phyloP scores from a whole-genome alignment of 2,888 invertebrate species.

The Oxyteleia sp. region DNA sequence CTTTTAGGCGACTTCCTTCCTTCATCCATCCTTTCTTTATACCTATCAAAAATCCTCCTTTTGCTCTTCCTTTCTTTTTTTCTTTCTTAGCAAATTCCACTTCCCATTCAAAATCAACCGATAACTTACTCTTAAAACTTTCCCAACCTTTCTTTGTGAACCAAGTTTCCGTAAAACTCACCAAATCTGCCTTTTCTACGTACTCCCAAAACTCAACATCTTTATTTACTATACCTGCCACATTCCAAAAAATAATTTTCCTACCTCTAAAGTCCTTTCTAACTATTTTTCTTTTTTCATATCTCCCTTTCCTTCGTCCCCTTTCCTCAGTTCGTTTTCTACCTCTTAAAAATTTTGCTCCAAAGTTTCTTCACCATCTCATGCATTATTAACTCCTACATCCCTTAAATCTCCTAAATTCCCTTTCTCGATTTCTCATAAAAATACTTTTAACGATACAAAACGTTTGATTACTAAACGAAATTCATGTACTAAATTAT shows the following conservation, averaged over 20 bases:
- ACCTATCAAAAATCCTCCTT: neutral
- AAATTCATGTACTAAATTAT: too few species aligned
- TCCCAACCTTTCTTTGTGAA: neutral
- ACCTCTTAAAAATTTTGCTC: neutral
- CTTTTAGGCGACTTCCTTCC: neutral
- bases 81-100: neutral
- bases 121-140: neutral
- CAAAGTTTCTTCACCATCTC: too few species aligned
- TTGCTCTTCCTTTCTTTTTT: neutral
- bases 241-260: slow-evolving; percentile 2
- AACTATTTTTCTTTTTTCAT: neutral
- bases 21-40: slow-evolving; percentile 1
- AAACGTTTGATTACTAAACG: too few species aligned
- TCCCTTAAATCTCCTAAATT: neutral
- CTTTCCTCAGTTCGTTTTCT: neutral
- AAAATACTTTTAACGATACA: too few species aligned
- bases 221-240: neutral
- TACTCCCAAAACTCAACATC: neutral
- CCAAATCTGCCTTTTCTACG: neutral
- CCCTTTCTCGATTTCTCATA: too few species aligned
- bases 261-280: neutral
- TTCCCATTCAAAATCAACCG: neutral
- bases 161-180: neutral
- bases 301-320: neutral
- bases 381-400: too few species aligned